Conservation (phyloP, 2,888 invertebrate genomes). For the Polyploca ridens region DNA sequence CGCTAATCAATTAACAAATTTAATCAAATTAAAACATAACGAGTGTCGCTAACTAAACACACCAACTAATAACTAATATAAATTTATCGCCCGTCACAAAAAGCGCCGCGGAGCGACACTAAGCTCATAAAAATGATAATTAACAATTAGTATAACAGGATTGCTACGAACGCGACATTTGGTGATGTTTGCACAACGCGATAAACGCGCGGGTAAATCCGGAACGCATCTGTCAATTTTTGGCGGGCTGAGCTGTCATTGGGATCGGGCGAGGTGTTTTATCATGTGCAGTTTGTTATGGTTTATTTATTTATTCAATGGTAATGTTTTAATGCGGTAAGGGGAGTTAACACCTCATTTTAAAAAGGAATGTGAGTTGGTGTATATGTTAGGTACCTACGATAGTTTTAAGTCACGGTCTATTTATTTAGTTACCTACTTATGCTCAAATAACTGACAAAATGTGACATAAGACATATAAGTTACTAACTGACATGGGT, state of each 20-base stretch:
- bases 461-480: too few relatives aligned
- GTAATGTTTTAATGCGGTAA: background rate
- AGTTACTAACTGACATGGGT: too few relatives aligned
- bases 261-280: conserved; percentile 26
- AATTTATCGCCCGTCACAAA: conserved; percentile 52
- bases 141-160: conserved; percentile 70
- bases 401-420: too few relatives aligned
- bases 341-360: background rate
- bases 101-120: conserved; percentile 45
- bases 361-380: too few relatives aligned
- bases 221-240: conserved; percentile 67
- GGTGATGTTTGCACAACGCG: conserved; percentile 74
- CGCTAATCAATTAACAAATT: conserved; percentile 14
- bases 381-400: too few relatives aligned
- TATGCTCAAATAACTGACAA: too few relatives aligned
- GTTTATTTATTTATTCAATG: conserved; percentile 27
- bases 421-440: too few relatives aligned
- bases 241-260: conserved; percentile 29
- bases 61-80: conserved; percentile 35
- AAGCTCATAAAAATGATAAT: conserved; percentile 80
- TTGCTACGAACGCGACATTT: conserved; percentile 66
- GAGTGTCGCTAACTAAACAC: conserved; percentile 17
- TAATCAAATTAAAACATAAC: conserved; percentile 6
- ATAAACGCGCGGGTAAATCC: conserved; percentile 57
- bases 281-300: conserved; percentile 31